Conservation (phyloP, 53 echinoderm and acorn worm genomes). For the Apostichopus leukothele region DNA sequence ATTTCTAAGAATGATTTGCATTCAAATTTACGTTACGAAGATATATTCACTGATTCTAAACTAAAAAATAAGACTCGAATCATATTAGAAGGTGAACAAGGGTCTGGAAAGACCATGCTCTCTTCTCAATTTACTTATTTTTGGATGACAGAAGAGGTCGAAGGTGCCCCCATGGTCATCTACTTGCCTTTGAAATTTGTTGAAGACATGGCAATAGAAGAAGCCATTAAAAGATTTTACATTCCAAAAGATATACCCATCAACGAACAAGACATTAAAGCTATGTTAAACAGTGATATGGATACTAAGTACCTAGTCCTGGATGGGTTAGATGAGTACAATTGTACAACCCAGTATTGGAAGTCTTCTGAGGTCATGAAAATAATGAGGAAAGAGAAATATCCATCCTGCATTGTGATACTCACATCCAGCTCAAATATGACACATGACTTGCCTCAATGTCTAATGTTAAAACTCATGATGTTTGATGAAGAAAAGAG, state of each 20-base stretch:
- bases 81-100: background rate
- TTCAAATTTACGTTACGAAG: background rate
- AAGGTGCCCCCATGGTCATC: background rate
- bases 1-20: background rate
- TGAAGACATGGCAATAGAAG: background rate
- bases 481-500: background rate
- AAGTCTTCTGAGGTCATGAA: background rate
- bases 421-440: constrained; percentile 4
- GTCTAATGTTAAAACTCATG: background rate
- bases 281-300: background rate
- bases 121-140: background rate
- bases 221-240: background rate
- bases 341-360: background rate
- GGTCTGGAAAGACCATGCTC: background rate
- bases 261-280: background rate
- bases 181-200: background rate
- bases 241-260: background rate
- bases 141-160: background rate
- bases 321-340: constrained; percentile 20
- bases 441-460: background rate
- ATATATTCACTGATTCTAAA: background rate
- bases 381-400: background rate
- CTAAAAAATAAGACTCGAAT: background rate
- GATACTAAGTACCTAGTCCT: background rate
- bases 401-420: background rate